Percentiles rank a stretch among this genome's conserved stretches.
Evolutionary conservation across 2,797 vertebrate species (phyloP).

Genomic region (Gallinago stenura): DNA sequence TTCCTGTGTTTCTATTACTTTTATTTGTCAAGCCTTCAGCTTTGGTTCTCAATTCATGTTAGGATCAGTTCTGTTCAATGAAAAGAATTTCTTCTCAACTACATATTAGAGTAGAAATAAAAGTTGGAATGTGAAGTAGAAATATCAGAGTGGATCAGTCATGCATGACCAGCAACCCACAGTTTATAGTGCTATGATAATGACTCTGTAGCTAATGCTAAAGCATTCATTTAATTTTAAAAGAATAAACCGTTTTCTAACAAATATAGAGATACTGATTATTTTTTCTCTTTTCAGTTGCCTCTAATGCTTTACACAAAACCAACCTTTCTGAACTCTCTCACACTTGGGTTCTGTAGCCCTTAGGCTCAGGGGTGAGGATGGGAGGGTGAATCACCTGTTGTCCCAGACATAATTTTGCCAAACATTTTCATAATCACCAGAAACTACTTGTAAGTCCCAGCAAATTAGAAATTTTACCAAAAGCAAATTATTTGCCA

Average conservation of each 20-base stretch:
- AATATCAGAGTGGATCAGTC: neutral
- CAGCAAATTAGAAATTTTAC: neutral
- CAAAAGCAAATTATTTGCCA: neutral
- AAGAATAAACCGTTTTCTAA: neutral
- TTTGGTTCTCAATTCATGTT: neutral
- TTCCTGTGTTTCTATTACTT: neutral
- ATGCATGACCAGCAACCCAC: neutral
- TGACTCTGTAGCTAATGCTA: neutral
- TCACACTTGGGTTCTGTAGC: neutral
- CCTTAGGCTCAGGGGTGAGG: neutral
- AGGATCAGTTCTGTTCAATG: neutral
- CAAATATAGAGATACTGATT: neutral
- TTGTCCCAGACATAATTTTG: neutral
- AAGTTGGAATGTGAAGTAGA: neutral
- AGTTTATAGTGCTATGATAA: neutral
- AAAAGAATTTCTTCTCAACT: neutral
- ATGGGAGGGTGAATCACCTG: neutral
- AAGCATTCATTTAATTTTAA: neutral
- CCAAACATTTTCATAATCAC: neutral
- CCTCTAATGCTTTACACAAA: neutral
- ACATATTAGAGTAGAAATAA: neutral
- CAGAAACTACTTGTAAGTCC: neutral
- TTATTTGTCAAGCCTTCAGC: neutral
- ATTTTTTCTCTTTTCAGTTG: neutral
- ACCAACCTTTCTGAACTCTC: neutral